Percentiles rank a stretch among this genome's conserved stretches.
Evolutionary conservation across 2,113 vertebrate genomes (phyloP).

Genomic region (Ctenodactylus gundi): DNA sequence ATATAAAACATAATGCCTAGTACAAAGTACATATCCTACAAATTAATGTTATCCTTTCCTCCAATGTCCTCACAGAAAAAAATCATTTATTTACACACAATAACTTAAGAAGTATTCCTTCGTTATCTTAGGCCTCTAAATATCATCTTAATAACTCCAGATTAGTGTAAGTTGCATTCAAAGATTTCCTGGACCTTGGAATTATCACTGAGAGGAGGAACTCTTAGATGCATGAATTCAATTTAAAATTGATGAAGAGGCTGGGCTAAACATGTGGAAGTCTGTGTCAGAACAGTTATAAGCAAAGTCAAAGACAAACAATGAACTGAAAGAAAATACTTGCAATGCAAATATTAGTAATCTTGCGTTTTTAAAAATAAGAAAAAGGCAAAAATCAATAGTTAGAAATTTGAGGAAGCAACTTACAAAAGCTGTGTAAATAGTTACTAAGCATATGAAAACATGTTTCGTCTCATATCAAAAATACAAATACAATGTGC

Average conservation of each 20-base stretch:
- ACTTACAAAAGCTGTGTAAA: conserved; percentile 1
- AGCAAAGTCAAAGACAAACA: background rate
- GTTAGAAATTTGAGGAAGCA: background rate
- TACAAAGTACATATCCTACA: background rate
- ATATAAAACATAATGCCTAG: background rate
- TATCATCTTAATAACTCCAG: conserved; percentile 11
- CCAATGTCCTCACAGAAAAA: background rate
- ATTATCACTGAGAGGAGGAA: background rate
- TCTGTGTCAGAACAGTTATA: background rate
- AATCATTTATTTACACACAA: background rate
- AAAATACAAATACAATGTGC: conserved; percentile 30
- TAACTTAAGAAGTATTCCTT: background rate
- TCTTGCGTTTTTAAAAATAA: background rate
- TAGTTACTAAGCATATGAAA: background rate
- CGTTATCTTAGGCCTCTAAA: background rate
- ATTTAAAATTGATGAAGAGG: background rate
- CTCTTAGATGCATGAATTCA: background rate
- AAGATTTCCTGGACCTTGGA: background rate
- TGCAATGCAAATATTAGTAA: background rate
- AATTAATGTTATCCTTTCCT: background rate
- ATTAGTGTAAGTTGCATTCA: background rate
- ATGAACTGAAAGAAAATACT: background rate
- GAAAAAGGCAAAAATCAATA: conserved; percentile 24
- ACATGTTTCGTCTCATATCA: background rate
- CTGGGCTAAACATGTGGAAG: background rate